Percentiles rank a stretch among this genome's conserved stretches.
phyloP scores from a whole-genome alignment of 1,140 invertebrate genomes.

The Zophobas morio region DNA sequence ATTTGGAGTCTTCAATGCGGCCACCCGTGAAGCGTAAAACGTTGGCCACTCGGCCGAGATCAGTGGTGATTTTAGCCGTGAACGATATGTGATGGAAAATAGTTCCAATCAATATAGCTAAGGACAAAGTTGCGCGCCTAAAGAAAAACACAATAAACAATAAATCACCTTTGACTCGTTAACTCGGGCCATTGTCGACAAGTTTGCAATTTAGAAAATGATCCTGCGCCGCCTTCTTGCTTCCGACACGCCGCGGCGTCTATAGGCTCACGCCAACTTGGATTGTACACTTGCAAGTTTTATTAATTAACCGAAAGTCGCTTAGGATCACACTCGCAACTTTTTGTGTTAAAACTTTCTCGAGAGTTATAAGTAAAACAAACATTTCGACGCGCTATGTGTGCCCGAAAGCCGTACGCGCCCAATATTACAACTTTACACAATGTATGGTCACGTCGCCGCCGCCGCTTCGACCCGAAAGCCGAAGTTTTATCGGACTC shows the following conservation, averaged over 20 bases:
- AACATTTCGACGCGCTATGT: too few relatives aligned
- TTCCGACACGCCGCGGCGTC: neutral
- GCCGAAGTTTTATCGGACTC: too few relatives aligned
- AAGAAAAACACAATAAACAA: conserved; percentile 41
- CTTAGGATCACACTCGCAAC: neutral
- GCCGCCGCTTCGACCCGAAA: too few relatives aligned
- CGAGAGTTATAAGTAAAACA: too few relatives aligned
- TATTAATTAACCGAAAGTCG: conserved; percentile 39
- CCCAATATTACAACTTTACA: too few relatives aligned
- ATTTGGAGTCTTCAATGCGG: conserved; percentile 37
- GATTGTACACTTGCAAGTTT: conserved; percentile 25
- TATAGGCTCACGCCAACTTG: neutral
- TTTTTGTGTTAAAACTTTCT: too few relatives aligned
- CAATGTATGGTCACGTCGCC: too few relatives aligned
- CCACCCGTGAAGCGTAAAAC: conserved; percentile 40
- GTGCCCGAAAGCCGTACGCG: too few relatives aligned
- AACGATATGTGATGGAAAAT: conserved; percentile 40
- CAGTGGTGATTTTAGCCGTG: conserved; percentile 35
- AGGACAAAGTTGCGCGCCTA: conserved; percentile 22
- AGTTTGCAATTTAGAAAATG: conserved; percentile 27
- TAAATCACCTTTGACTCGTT: conserved; percentile 33
- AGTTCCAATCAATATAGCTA: conserved; percentile 36
- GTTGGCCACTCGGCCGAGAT: conserved; percentile 37
- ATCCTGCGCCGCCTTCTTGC: neutral
- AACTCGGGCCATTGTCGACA: conserved; percentile 2